These are phyloP conservation scores for Chlorodrepanis virens DNA, from an alignment of 2,113 vertebrate genomes.

Conservation along the genomic window DNA sequence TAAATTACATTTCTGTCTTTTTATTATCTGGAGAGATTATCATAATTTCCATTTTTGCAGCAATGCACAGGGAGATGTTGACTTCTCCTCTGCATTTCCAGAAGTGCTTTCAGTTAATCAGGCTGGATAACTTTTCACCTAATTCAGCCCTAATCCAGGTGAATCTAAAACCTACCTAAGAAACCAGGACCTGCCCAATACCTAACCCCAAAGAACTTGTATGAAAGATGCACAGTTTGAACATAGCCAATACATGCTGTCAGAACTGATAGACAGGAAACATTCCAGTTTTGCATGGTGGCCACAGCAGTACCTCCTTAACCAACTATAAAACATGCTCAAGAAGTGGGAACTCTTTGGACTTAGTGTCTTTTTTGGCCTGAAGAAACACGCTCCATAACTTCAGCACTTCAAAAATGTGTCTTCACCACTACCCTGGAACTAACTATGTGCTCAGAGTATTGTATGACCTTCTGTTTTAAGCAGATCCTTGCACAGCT, in stretches of 20 bases:
- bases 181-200: neutral
- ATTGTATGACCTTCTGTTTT: neutral
- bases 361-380: neutral
- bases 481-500: neutral
- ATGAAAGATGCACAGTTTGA: neutral
- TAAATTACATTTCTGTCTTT: neutral
- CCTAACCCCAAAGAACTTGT: neutral
- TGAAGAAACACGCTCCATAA: neutral
- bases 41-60: neutral
- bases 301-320: neutral
- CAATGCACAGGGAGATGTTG: fast-evolving
- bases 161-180: neutral
- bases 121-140: neutral
- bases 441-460: fast-evolving
- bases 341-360: neutral
- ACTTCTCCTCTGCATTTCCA: neutral
- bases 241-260: fast-evolving
- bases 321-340: neutral
- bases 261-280: neutral
- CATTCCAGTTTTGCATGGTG: neutral
- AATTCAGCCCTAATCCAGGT: neutral
- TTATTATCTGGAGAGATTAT: neutral
- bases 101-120: neutral
- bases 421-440: neutral
- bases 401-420: neutral